Evolutionary conservation across 2,797 vertebrate genomes (phyloP).

Genomic region (Taenioides sp.): DNA sequence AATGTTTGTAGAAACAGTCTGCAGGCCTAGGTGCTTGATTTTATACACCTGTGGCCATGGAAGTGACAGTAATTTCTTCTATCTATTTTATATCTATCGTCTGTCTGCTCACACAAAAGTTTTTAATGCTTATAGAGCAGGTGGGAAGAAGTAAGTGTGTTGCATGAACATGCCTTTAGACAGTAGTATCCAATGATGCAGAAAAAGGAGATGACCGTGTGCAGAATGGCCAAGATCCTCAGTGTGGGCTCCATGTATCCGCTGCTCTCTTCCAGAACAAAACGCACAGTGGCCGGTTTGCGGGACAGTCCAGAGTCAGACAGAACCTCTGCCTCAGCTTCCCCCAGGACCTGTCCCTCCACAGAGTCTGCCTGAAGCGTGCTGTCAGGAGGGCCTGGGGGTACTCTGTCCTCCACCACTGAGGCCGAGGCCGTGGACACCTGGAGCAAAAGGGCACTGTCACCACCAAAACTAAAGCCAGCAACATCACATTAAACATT

Average conservation of each 20-base stretch:
- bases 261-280: slow-evolving; percentile 93
- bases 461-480: background rate
- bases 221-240: slow-evolving; percentile 87
- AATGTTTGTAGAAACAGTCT: too few relatives aligned
- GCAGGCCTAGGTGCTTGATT: too few relatives aligned
- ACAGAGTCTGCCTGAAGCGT: slow-evolving; percentile 71
- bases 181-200: slow-evolving; percentile 98
- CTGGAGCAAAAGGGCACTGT: slow-evolving; percentile 59
- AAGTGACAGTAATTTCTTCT: too few relatives aligned
- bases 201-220: slow-evolving; percentile 95
- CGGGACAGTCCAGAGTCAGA: slow-evolving; percentile 29
- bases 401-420: slow-evolving; percentile 84
- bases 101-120: background rate
- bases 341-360: slow-evolving; percentile 34
- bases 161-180: slow-evolving; percentile 78
- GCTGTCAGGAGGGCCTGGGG: slow-evolving; percentile 62
- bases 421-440: slow-evolving; percentile 88
- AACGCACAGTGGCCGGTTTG: slow-evolving; percentile 82
- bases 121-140: background rate
- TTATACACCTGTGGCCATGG: too few relatives aligned
- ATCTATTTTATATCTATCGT: too few relatives aligned
- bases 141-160: background rate
- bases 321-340: slow-evolving; percentile 29
- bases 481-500: background rate
- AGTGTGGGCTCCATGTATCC: slow-evolving; percentile 96